Evolutionary conservation across 2,797 vertebrate genomes (phyloP), one percentile per base, ranked within the genome.

Genomic region (Anguilla anguilla): DNA sequence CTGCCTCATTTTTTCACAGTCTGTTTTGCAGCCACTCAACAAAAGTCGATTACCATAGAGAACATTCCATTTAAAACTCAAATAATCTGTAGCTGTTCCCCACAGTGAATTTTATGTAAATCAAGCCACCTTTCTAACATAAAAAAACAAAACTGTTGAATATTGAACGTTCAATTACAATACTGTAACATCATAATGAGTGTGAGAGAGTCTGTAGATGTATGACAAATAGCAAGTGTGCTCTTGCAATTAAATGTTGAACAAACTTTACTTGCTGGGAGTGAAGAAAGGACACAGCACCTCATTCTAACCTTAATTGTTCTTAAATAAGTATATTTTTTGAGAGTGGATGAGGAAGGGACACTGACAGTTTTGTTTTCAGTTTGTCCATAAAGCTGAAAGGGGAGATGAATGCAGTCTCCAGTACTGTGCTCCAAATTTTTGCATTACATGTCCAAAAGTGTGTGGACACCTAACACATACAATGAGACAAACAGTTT

Each of bases 11-110:
- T 6, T 51, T n/a, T 49, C 43, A 49, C 43, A 46, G 6, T 82
- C 1, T 22, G 22, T 82, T 79, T 79, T 19, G 74, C 35, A 25
- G 7, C 43, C 79, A 22, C 43, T 82, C 17, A 25, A 82, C 17
- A 51, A 82, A 82, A 51, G 43, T 49, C 79, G 19, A 82, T 82
- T 82, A 82, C 43, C 79, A 82, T 82, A 13, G 79, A 82, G 79
- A 82, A 82, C 46, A 46, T n/a, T 49, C 79, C 17, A 82, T 25
- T 51, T 35, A 51, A 51, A 82, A 49, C 25, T 49, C 79, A 82
- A 82, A 82, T 51, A 82, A 49, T 82, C 46, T 25, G 46, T n/a
- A 25, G 43, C 46, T 49, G 79, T n/a, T 51, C 51, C 79, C 25
- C 79, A 10, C 43, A 49, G 46, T 49, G 79, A 82, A 51, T 82